Base-by-base conservation (phyloP, 2,113 vertebrate genomes). In the Sinocyclocheilus grahami region DNA sequence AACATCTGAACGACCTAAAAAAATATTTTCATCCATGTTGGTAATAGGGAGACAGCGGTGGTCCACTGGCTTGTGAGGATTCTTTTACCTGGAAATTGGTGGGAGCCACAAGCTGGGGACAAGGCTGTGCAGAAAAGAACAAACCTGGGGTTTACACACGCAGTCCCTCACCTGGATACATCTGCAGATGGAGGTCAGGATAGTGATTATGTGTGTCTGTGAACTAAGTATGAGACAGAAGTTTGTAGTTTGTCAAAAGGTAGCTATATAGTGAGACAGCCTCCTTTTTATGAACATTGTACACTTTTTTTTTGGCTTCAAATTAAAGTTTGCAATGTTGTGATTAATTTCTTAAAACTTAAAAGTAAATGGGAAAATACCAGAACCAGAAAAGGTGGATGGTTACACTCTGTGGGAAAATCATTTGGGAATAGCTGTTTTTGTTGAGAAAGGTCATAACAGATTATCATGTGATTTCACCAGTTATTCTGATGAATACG, bases 91-190 rank as follows among this genome's bases (percentile, higher is more conserved):
- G 97, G 97, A 99, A 98, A 91, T 79, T 99, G 89, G 96, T 97
- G 42, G 98, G 98, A 0, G 95, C 96, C 0, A 99, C 98, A 0
- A 99, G 97, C 89, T 99, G 98, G 1, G 98, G 98, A 0, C 93
- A 95, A 0, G 98, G 98, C 89, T 99, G 98, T 10, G 98, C 97
- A 0, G 90, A 95, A 72, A 93, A 69, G 85, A 98, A 98, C 93
- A 99, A 97, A 86, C 98, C 98, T 0, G 98, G 98, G 0, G 98
- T 99, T 75, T 99, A 99, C 91, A 97, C 97, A 5, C 93, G 97
- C n/a, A 94, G 72, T 95, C 96, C 51, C 95, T 99, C 78, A 94
- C 94, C 88, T 99, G 97, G 97, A 97, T 99, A 89, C 97, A 95
- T 0, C 95, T 95, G 51, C 96, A 98, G 92, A 95, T 99, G 97